Percentiles rank a stretch among this genome's conserved stretches.
Evolutionary conservation across 2,888 invertebrate species (phyloP).

Genomic region (Heliconius charithonia): DNA sequence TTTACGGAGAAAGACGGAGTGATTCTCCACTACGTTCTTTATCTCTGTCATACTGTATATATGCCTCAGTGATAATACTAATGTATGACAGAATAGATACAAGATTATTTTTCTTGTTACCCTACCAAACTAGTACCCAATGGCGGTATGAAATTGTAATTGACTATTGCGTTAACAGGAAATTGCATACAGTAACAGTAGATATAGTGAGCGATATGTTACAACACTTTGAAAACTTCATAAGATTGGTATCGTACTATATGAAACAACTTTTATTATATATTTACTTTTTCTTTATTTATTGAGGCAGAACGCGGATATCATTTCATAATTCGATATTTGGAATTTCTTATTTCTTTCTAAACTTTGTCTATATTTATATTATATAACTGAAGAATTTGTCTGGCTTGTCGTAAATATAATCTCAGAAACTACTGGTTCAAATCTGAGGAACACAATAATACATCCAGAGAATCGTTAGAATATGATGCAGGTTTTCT

Average conservation of each 20-base stretch:
- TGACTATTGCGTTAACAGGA: slow-evolving; percentile 13
- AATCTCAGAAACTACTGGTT: too few species aligned
- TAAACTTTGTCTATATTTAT: not conserved
- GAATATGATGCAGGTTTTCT: too few species aligned
- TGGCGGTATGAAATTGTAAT: slow-evolving; percentile 1
- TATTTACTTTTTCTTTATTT: not conserved
- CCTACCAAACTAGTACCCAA: not conserved
- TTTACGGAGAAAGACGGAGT: not conserved
- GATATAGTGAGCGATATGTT: not conserved
- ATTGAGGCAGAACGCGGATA: not conserved
- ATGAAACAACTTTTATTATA: not conserved
- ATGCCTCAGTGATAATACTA: too few species aligned
- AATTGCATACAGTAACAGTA: not conserved
- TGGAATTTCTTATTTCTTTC: not conserved
- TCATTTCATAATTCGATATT: not conserved
- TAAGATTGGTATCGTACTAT: not conserved
- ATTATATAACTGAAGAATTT: not conserved
- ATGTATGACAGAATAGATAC: too few species aligned
- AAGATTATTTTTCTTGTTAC: too few species aligned
- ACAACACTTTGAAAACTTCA: not conserved
- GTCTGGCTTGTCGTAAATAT: too few species aligned
- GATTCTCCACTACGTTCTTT: not conserved
- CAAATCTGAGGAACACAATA: too few species aligned
- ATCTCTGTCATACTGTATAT: not conserved
- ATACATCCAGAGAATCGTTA: too few species aligned